Conservation (phyloP, 1,140 invertebrate species). For the Drosophila sturtevanti region DNA sequence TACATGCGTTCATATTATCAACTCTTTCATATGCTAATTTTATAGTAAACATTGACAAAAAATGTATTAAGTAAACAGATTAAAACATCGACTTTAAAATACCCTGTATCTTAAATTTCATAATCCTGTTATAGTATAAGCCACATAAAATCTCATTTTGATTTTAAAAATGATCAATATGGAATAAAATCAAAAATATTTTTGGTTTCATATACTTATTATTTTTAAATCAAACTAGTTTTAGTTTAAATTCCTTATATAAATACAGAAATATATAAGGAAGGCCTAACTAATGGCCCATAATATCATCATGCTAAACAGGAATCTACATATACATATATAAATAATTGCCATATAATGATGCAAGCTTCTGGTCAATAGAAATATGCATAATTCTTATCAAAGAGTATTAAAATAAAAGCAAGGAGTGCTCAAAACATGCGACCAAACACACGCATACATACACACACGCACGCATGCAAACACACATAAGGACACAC, state of each 20-base stretch:
- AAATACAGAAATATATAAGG: too few relatives aligned
- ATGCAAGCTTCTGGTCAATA: background rate
- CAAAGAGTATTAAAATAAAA: background rate
- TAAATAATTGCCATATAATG: too few relatives aligned
- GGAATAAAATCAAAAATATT: too few relatives aligned
- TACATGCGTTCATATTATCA: conserved; percentile 12
- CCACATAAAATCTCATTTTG: too few relatives aligned
- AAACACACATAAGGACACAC: background rate
- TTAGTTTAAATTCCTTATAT: too few relatives aligned
- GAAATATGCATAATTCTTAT: background rate
- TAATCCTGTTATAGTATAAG: too few relatives aligned
- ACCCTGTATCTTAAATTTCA: background rate
- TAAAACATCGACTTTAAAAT: background rate
- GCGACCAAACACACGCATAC: background rate
- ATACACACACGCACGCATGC: conserved; percentile 13
- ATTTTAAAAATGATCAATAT: too few relatives aligned
- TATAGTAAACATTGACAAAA: conserved; percentile 53
- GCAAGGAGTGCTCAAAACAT: conserved; percentile 33
- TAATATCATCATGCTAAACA: too few relatives aligned
- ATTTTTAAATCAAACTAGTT: too few relatives aligned
- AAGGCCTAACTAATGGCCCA: too few relatives aligned
- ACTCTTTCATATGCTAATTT: conserved; percentile 59
- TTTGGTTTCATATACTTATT: too few relatives aligned
- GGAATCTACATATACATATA: too few relatives aligned
- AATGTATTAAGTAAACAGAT: background rate